Base-by-base conservation (phyloP, 2,888 invertebrate genomes). In the Epirrita christyi region DNA sequence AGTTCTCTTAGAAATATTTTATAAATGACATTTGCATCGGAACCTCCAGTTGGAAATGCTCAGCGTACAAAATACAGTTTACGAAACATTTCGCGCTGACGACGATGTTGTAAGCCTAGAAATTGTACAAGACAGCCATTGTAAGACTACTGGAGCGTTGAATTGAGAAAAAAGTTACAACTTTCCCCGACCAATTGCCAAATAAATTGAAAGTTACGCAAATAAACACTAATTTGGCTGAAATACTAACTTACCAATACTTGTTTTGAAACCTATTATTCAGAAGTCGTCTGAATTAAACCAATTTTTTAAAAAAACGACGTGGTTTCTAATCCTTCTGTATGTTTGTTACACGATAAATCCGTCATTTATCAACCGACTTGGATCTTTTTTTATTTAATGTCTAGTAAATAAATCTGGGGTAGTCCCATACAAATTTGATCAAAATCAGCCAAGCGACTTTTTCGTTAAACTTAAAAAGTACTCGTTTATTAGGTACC, bases 61-160 rank as follows among this genome's bases (percentile, higher is more conserved):
- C 50, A 55, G 60, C 63, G 68, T 66, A 68, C 67, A 73, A 73
- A 77, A 76, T 66, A 63, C 63, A 56, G 72, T 80, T 90, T 88
- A 76, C 86, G 88, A 89, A 88, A 90, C 76, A 67, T 67, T 73
- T 73, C 74, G 73, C 76, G 75, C 71, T 75, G 32, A 9, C 32
- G 32, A 64, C 71, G 71, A 72, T 89, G 82, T 86, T 83, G 88
- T 80, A 90, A 89, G 80, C 74, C 75, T 81, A 89, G 85, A 88
- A 88, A 88, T 86, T 88, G 86, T 86, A 79, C 81, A 78, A 63
- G 78, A 80, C 75, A 73, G 78, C 78, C 73, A 78, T 74, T 74
- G 75, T 75, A 80, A 74, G 79, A 72, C 85, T 86, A 90, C 82
- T 91, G 85, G 88, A 91, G 89, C 92, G 90, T 92, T 83, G 77